Conservation (phyloP, 2,888 invertebrate genomes). For the Dinocampus coccinellae region DNA sequence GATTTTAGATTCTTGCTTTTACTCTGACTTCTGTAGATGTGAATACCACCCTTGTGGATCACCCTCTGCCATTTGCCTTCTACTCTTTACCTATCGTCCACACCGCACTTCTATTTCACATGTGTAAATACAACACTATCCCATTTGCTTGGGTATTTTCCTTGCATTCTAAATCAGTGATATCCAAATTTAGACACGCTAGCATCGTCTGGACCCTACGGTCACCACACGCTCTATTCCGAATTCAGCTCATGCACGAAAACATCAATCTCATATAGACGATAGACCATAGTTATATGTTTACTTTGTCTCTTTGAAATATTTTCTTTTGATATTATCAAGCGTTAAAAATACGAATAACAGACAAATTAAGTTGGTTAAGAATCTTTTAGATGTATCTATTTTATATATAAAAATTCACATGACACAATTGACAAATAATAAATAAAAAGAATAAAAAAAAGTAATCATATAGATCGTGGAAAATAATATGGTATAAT, state of each 20-base stretch:
- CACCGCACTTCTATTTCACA: background rate
- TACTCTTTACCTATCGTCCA: constrained; percentile 5
- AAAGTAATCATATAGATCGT: no score
- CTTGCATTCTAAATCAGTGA: constrained; percentile 43
- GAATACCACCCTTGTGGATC: constrained; percentile 18
- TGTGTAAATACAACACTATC: constrained; percentile 11
- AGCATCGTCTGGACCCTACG: constrained; percentile 45
- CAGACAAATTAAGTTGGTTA: no score
- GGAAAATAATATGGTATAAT: no score
- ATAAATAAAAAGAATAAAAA: no score
- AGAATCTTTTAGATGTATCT: no score
- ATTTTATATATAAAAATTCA: no score
- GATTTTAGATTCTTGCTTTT: background rate
- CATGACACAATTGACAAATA: no score
- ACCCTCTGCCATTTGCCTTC: constrained; percentile 13
- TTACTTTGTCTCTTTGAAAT: constrained; percentile 9
- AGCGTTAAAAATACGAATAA: no score
- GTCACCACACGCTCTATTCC: constrained; percentile 15
- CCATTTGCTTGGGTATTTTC: constrained; percentile 19
- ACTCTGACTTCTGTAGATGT: background rate
- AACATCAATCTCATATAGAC: no score
- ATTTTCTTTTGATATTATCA: no score
- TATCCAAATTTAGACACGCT: constrained; percentile 49
- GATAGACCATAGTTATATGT: no score
- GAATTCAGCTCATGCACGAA: constrained; percentile 34